Conservation (phyloP, 2,888 invertebrate species). For the Embidobia sp. region DNA sequence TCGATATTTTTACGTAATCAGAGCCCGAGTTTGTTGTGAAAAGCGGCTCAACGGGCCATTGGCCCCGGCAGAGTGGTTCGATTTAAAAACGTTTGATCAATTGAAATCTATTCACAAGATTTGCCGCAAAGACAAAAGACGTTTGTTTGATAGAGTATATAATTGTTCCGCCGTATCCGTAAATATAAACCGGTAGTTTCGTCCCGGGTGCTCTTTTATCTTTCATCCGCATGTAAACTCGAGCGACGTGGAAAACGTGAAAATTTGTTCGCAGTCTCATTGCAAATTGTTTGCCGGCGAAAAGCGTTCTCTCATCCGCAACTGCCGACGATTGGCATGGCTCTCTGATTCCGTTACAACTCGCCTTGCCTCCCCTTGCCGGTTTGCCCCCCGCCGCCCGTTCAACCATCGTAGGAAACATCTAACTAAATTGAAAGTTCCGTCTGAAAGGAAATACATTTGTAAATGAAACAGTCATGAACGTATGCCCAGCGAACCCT, state of each 20-base stretch:
- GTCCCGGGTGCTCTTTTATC: slow-evolving; percentile 38
- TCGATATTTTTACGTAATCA: too few relatives aligned
- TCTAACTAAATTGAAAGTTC: slow-evolving; percentile 80
- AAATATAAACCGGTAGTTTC: slow-evolving; percentile 32
- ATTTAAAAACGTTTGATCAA: slow-evolving; percentile 28
- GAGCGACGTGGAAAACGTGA: slow-evolving; percentile 56
- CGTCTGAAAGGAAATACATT: slow-evolving; percentile 79
- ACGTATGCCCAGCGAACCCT: slow-evolving; percentile 75
- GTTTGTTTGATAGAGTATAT: slow-evolving; percentile 44
- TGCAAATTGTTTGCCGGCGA: slow-evolving; percentile 65
- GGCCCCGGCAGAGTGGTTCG: too few relatives aligned
- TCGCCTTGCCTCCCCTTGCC: slow-evolving; percentile 40
- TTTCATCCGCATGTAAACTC: slow-evolving; percentile 52
- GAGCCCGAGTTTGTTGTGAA: too few relatives aligned
- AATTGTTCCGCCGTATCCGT: slow-evolving; percentile 36
- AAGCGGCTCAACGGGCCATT: too few relatives aligned
- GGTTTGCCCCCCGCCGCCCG: slow-evolving; percentile 39
- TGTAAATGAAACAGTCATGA: slow-evolving; percentile 80
- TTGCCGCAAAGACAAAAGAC: slow-evolving; percentile 41
- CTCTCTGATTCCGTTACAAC: slow-evolving; percentile 61
- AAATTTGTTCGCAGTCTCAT: slow-evolving; percentile 57
- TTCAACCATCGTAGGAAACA: slow-evolving; percentile 71
- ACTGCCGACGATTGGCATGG: slow-evolving; percentile 62
- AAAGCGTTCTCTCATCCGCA: slow-evolving; percentile 63
- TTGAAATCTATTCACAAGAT: slow-evolving; percentile 29